Evolutionary conservation across 2,888 invertebrate genomes (phyloP), one percentile per base, ranked within the genome.

Genomic region (Enchytraeus crypticus): DNA sequence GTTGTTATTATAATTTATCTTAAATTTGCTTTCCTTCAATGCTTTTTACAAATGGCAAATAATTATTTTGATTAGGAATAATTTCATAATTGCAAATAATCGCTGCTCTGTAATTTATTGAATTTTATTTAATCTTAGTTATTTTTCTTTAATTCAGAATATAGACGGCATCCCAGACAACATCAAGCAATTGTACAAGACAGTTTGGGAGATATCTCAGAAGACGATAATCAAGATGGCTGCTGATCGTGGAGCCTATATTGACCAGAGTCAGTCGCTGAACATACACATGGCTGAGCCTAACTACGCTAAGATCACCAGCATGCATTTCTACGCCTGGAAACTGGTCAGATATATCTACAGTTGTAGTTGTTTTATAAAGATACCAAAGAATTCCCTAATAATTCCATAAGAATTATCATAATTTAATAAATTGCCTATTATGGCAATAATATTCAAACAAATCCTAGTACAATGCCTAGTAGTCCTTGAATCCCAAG

Each of bases 311-410:
- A 92, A 92, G 77, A 82, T 98, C 59, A 90, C 93, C 1, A 96
- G 96, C 2, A 97, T 99, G 85, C 98, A 99, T 81, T 98, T 98
- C 80, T 90, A 91, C 78, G 91, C 90, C 0, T 98, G 98, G 98
- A 88, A 90, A 81, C 84, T 88, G 80, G 86, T 84, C 75, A 71
- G 77, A 5, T 8, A 14, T 49, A 11, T 14, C 14, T 14, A n/a
- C 43, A 14, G n/a, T 43, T 43, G 11, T 43, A 43, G 11, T 43
- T 14, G n/a, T 14, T 18, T 43, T 43, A 11, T 14, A 43, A 43
- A 43, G 43, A 43, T 43, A 14, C 11, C 23, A 49, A 14, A 49
- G 8, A 14, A 14, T 49, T 49, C n/a, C n/a, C n/a, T n/a, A 14
- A 14, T 38, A 38, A 14, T 38, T 38, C 11, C 11, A n/a, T 49